Evolutionary conservation across 2,888 invertebrate species (phyloP), one percentile per base, ranked within the genome.

Genomic region (Herminia tarsipennalis): DNA sequence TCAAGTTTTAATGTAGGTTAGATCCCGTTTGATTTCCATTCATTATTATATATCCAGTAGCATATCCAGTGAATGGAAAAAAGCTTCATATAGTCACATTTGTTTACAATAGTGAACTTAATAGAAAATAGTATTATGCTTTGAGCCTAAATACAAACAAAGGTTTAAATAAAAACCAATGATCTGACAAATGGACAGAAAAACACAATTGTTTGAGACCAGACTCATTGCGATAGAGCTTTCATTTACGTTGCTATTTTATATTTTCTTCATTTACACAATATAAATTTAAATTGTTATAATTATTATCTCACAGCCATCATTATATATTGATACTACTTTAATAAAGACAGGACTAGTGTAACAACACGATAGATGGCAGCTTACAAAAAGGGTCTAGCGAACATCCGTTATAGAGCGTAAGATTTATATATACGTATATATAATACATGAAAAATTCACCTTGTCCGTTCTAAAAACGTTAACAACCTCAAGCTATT

Each of bases 291-390:
- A 88, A 91, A 88, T 86, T 86, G 88, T 90, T 88, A 82, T 69
- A 82, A 88, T 87, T 83, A 86, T 86, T 88, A 90, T 86, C 91
- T 91, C 91, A 91, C 91, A 91, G 91, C 91, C 91, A 91, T 91
- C 91, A 89, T 90, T 91, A 90, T 86, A 89, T 89, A 90, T 89
- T 90, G 91, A 89, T 87, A 86, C 90, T 90, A 91, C 90, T 86
- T 89, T 88, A 86, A 88, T 86, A 81, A n/a, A 88, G 86, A 89
- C 81, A 86, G 88, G 84, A 88, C 87, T 88, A 88, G 81, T 83
- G 84, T 87, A 79, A 85, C 86, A 88, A 85, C 86, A 88, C 87
- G 81, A 76, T 67, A 83, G 88, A 89, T 88, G 86, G 90, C 89
- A 83, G 86, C 85, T 87, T 88, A 88, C 77, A 90, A 86, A 63